A percentile compares a stretch with the other conserved stretches of the same genome.
Conservation (phyloP, 2,888 invertebrate genomes). For the Proisotoma minuta region DNA sequence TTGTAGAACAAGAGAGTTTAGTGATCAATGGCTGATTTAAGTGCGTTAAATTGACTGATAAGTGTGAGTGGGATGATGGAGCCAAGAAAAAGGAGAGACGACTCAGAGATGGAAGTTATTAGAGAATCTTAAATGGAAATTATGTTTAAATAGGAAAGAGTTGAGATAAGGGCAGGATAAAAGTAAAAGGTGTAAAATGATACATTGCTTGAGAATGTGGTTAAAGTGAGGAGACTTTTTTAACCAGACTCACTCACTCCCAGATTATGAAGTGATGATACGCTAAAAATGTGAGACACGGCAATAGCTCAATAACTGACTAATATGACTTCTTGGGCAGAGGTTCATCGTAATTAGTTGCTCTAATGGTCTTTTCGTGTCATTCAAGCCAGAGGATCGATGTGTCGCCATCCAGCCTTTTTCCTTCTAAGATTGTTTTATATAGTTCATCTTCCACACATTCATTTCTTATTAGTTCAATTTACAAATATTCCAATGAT, state of each 20-base stretch:
- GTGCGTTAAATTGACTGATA: background rate
- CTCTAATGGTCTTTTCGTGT: conserved; percentile 48
- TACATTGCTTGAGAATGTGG: conserved; percentile 5
- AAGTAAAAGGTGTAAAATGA: conserved; percentile 6
- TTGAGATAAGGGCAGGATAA: background rate
- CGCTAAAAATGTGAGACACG: conserved; percentile 5
- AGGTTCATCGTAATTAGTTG: conserved; percentile 46
- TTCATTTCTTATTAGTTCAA: conserved; percentile 22
- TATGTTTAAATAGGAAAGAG: conserved; percentile 9
- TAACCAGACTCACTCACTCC: background rate
- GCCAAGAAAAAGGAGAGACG: background rate
- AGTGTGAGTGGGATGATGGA: background rate
- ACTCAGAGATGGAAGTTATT: conserved; percentile 3
- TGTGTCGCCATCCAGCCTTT: conserved; percentile 45
- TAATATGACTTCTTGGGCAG: conserved; percentile 14
- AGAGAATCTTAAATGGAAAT: conserved; percentile 15
- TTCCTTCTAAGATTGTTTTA: conserved; percentile 21
- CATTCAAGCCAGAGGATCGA: conserved; percentile 46
- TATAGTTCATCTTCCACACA: background rate
- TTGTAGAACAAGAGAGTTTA: no score
- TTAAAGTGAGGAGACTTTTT: background rate
- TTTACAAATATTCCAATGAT: conserved; percentile 10
- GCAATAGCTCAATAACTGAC: background rate
- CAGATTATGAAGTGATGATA: conserved; percentile 7
- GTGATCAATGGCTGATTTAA: no score